Base-by-base conservation (phyloP, 1,140 invertebrate species). In the Anthonomus grandis region DNA sequence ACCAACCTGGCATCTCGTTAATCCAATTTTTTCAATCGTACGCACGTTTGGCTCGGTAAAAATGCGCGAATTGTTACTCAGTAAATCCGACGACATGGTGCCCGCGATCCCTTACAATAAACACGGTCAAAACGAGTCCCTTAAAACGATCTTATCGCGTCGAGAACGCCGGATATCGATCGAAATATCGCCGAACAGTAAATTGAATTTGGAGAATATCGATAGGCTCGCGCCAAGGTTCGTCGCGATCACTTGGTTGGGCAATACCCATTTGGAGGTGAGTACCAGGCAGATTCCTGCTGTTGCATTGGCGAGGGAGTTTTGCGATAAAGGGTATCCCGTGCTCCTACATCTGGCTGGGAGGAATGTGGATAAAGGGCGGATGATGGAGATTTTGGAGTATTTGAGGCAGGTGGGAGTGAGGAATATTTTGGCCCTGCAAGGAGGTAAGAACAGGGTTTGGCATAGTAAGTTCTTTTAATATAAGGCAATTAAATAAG, bases 371-470 rank as follows among this genome's bases (percentile, higher is more conserved):
- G 42, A 36, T 27, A 53, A 50, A 52, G 15, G 38, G 18, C n/a
- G 36, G 24, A 60, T 60, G 53, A 12, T 57, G 15, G 47, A 61
- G 31, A 63, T 65, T 47, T 63, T 71, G 34, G 58, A 49, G 19
- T 46, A 38, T n/a, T 44, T 65, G 3, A 60, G 65, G 36, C 17
- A 51, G 13, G 34, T 46, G 19, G 57, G 62, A 36, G 38, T 71
- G 6, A 63, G 39, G 53, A 68, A 70, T 65, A 54, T 71, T 31
- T 62, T 71, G 38, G 63, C 64, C 2, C 31, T 71, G 31, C 60
- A 67, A 64, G 70, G 70, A 59, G 67, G 68, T 69, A 55, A 46
- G 59, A 24, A 15, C 4, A 44, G 4, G n/a, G n/a, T n/a, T n/a
- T n/a, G n/a, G n/a, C n/a, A n/a, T n/a, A n/a, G n/a, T n/a, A 6